phyloP scores from a whole-genome alignment of 2,888 invertebrate genomes.

The Chalcis sispes region DNA sequence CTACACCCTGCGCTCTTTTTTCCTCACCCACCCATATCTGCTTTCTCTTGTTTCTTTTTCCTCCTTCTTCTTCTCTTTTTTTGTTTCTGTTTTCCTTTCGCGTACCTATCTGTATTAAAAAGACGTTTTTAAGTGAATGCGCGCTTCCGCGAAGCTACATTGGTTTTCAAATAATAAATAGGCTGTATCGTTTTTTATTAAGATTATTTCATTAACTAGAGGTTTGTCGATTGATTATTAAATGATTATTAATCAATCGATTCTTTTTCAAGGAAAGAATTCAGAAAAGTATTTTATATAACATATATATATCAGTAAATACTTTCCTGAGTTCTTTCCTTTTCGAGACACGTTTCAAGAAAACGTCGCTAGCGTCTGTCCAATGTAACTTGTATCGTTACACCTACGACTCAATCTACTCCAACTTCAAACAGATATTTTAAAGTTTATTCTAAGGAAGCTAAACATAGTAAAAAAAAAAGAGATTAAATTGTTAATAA shows the following conservation, averaged over 20 bases:
- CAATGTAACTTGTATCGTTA: constrained; percentile 11
- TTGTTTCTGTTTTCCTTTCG: constrained; percentile 5
- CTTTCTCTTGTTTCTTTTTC: background rate
- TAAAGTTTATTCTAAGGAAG: too few relatives aligned
- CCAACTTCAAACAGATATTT: background rate
- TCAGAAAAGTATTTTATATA: too few relatives aligned
- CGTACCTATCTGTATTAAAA: background rate
- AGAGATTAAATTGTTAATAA: too few relatives aligned
- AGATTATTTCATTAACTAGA: too few relatives aligned
- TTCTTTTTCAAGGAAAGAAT: too few relatives aligned
- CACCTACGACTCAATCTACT: constrained; percentile 9
- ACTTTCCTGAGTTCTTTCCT: background rate
- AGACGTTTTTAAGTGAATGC: background rate
- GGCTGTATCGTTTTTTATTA: too few relatives aligned
- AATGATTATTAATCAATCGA: too few relatives aligned
- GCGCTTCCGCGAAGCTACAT: too few relatives aligned
- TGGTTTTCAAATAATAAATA: too few relatives aligned
- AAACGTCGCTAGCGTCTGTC: constrained; percentile 13
- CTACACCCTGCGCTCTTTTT: background rate
- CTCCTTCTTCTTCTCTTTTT: background rate
- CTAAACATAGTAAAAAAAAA: too few relatives aligned
- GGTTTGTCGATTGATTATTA: too few relatives aligned
- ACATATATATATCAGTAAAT: background rate
- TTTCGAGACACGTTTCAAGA: constrained; percentile 41
- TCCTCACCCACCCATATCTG: background rate